phyloP scores from a whole-genome alignment of 2,888 invertebrate species.

The Campaea margaritaria region DNA sequence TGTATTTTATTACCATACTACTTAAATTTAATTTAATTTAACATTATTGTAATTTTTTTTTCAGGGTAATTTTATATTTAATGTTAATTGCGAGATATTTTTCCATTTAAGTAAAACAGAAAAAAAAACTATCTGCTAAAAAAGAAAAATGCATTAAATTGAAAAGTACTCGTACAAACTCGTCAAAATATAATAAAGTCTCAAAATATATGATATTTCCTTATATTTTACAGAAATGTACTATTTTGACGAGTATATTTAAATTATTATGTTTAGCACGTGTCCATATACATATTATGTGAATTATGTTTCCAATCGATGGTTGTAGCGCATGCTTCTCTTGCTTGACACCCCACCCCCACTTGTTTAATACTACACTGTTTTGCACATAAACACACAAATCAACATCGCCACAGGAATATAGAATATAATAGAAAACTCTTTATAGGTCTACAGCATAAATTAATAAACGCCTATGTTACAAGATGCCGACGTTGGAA shows the following conservation, averaged over 20 bases:
- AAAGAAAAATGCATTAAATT: not conserved
- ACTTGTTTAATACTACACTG: conserved; percentile 27
- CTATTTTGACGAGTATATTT: conserved; percentile 3
- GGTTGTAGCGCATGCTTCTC: conserved; percentile 83
- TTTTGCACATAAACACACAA: conserved; percentile 17
- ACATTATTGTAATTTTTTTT: no score
- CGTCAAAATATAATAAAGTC: not conserved
- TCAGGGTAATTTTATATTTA: no score
- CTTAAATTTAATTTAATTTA: no score
- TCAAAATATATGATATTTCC: not conserved
- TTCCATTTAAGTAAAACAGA: not conserved
- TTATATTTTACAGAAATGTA: no score
- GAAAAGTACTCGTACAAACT: not conserved
- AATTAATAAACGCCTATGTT: not conserved
- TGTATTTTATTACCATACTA: no score
- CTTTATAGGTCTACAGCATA: conserved; percentile 2
- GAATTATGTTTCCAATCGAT: conserved; percentile 56
- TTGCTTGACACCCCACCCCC: conserved; percentile 65
- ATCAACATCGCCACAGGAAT: conserved; percentile 8
- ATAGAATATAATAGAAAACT: no score
- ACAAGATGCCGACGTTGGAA: no score
- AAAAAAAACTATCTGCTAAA: not conserved
- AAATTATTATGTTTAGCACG: conserved; percentile 43
- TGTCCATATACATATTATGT: conserved; percentile 26
- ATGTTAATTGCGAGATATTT: not conserved